Conservation (phyloP, 2,113 vertebrate genomes). For the Dermatemys mawii region DNA sequence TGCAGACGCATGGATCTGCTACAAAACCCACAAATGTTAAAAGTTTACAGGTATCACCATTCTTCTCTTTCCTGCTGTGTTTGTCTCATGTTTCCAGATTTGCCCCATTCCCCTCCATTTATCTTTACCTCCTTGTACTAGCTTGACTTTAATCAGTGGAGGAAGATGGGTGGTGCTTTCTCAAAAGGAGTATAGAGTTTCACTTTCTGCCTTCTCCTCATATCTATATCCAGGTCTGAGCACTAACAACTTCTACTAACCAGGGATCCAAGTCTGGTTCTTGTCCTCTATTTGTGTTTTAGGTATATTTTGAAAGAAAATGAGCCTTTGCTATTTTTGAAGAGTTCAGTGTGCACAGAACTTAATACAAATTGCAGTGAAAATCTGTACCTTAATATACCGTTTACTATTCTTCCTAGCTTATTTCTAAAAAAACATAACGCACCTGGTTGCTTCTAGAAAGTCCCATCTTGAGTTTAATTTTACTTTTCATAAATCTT, state of each 20-base stretch:
- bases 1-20: constrained; percentile 75
- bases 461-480: neutral
- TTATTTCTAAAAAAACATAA: neutral
- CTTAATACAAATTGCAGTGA: neutral
- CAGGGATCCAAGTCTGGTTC: neutral
- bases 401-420: neutral
- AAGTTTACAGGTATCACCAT: constrained; percentile 83
- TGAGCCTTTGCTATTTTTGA: neutral
- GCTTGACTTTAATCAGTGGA: neutral
- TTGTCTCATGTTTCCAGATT: neutral
- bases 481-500: neutral
- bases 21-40: constrained; percentile 87
- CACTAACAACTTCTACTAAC: neutral
- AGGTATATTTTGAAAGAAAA: neutral
- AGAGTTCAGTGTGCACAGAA: neutral
- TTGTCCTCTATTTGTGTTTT: neutral
- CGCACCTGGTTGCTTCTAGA: neutral
- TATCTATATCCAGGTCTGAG: neutral
- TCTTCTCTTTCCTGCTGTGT: neutral
- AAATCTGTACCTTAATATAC: neutral
- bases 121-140: neutral
- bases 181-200: neutral
- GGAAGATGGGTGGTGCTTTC: neutral
- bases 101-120: neutral
- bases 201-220: neutral